Base-by-base conservation (phyloP, 2,888 invertebrate species). In the Aleiodes testaceus region DNA sequence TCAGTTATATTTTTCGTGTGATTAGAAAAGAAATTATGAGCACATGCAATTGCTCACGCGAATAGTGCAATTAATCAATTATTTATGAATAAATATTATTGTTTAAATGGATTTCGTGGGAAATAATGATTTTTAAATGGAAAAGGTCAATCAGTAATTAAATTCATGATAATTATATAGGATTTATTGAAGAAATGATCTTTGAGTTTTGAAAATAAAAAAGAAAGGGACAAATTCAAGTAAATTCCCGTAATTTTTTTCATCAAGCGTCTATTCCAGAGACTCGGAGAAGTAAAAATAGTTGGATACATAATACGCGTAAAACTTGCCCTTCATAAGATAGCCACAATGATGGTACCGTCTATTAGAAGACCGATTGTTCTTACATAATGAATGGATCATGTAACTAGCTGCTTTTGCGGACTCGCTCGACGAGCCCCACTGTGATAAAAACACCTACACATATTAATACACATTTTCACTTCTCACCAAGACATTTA, bases 331-430 rank as follows among this genome's bases (percentile, higher is more conserved):
- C 85, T 85, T 85, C 85, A 81, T 81, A 84, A 47, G 36, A 36
- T 42, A 59, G 81, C 77, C 79, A 80, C 80, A 82, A 82, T 82
- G 84, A 85, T 84, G 83, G 81, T 84, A 83, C 82, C 16, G 82
- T 83, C 84, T 82, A 85, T 85, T 86, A 83, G 82, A 84, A 80
- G 81, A 82, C 80, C 84, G 86, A 87, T 86, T 85, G 85, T 87
- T 86, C 86, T 87, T 87, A 86, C 82, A 83, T 86, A 87, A 87
- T 86, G 86, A 84, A 84, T 83, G 84, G 85, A 86, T 86, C 85
- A 86, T 86, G 85, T 86, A 86, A 87, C 85, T 82, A 79, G 83
- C 78, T 79, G 79, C 81, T 84, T 80, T 63, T 77, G 77, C 77
- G 75, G 77, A 77, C 79, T 76, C 73, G 75, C 78, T 77, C 30